Evolutionary conservation across 2,797 vertebrate species (phyloP), one percentile per base, ranked within the genome.

Genomic region (Lacerta agilis): DNA sequence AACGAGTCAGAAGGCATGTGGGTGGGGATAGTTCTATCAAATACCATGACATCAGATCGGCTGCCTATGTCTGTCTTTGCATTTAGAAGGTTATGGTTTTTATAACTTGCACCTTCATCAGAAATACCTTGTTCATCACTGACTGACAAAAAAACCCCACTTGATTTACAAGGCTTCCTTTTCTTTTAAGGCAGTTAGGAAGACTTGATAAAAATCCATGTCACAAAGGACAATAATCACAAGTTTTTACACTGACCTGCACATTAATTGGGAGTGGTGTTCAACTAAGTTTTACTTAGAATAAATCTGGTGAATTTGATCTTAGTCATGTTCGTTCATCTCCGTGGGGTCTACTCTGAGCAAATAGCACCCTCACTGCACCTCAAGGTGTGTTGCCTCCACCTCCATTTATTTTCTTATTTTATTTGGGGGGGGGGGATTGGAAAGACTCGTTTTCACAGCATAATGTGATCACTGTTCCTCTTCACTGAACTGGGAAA

Each of bases 11-110:
- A 93, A 95, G 93, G 86, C 93, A 92, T 92, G 97, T 97, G 95
- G 97, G 97, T 97, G 97, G 97, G 97, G 97, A 72, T 93, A 69
- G 95, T 97, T 96, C 90, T 89, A 88, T 95, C 91, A 97, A 94
- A 93, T 93, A 95, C 92, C 89, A 93, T 94, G 93, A 95, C 93
- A 55, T 81, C 88, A 95, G 92, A 90, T 88, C 93, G 91, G 85
- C 81, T 89, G 23, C 73, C 88, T 20, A 0, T 80, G 72, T 67
- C 82, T 95, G 29, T 94, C 91, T 85, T 92, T 93, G 94, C 25
- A 91, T 89, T 90, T 94, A 90, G 91, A 93, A 93, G 89, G 86
- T 93, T 93, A 92, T 90, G 79, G 58, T 67, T 69, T 78, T 86
- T 88, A 94, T 9, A 66, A 77, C 83, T 89, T 89, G 72, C 1